Evolutionary conservation across 2,888 invertebrate genomes (phyloP).

Genomic region (Tortricodes alternella): DNA sequence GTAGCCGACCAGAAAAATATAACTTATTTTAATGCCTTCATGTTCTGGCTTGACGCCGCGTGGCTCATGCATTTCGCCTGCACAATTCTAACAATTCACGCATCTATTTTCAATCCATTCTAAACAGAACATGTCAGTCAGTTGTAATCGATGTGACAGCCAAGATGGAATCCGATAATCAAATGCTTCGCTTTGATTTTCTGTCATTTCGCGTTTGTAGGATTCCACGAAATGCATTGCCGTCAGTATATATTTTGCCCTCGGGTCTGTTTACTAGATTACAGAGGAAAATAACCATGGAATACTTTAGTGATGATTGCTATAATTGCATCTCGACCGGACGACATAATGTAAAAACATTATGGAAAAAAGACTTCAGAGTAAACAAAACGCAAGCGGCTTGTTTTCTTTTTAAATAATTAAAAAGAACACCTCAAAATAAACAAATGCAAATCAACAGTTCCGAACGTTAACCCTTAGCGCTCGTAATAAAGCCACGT

Average conservation of each 20-base stretch:
- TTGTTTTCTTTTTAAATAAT: no score
- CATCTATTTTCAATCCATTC: conserved; percentile 8
- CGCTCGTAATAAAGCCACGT: not conserved
- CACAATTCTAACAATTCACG: not conserved
- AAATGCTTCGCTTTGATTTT: conserved; percentile 11
- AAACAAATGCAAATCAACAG: not conserved
- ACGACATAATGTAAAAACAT: no score
- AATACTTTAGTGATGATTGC: not conserved
- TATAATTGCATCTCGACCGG: no score
- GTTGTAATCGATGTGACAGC: conserved; percentile 33
- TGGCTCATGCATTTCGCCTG: no score
- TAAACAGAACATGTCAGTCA: not conserved
- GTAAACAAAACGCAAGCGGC: no score
- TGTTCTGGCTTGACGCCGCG: no score
- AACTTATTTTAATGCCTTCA: no score
- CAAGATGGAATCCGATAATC: conserved; percentile 25
- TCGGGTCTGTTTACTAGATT: not conserved
- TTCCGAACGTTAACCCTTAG: not conserved
- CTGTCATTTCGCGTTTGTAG: conserved; percentile 7
- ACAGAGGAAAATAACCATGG: not conserved
- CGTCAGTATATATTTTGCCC: conserved; percentile 7
- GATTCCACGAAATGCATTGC: conserved; percentile 15
- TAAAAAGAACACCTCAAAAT: no score
- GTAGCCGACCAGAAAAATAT: no score
- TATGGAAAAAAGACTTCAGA: not conserved